These are phyloP conservation scores for Panagrolaimus sp. DNA, from an alignment of 1,140 invertebrate genomes.

Conservation along the genomic window DNA sequence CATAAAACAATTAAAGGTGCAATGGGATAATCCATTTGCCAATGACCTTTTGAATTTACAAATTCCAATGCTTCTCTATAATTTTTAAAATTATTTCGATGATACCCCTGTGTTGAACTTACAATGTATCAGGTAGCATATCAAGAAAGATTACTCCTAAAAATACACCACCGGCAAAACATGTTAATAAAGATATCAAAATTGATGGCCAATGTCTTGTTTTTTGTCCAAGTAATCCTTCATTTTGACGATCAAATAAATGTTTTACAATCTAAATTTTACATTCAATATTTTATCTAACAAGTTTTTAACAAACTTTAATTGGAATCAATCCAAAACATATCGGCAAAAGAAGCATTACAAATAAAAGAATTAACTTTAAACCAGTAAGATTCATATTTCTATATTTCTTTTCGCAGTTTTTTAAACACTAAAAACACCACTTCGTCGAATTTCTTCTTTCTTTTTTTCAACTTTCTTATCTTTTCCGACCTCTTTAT, in stretches of 20 bases:
- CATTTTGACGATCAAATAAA: not conserved
- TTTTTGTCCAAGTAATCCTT: conserved; percentile 1
- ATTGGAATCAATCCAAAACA: conserved; percentile 13
- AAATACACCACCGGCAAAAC: conserved; percentile 27
- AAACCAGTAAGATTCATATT: no score
- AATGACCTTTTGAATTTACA: conserved; percentile 16
- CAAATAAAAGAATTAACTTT: conserved; percentile 13
- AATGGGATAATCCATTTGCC: conserved; percentile 16
- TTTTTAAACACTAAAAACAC: no score
- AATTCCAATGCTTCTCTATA: conserved; percentile 14
- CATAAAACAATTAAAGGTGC: conserved; percentile 24
- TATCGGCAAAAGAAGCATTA: conserved; percentile 12
- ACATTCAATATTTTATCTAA: no score
- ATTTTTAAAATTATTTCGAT: not conserved
- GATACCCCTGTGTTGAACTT: not conserved
- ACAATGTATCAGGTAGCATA: conserved; percentile 26
- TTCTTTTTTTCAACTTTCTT: no score
- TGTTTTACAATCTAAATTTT: conserved; percentile 7
- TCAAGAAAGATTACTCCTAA: conserved; percentile 25
- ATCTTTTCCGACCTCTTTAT: no score
- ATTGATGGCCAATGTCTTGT: conserved; percentile 7
- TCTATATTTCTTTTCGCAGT: no score
- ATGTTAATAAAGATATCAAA: conserved; percentile 23
- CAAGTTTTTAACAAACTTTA: conserved; percentile 1
- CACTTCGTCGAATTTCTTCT: no score